Conservation (phyloP, 2,888 invertebrate species). For the Oeneis ivallda region DNA sequence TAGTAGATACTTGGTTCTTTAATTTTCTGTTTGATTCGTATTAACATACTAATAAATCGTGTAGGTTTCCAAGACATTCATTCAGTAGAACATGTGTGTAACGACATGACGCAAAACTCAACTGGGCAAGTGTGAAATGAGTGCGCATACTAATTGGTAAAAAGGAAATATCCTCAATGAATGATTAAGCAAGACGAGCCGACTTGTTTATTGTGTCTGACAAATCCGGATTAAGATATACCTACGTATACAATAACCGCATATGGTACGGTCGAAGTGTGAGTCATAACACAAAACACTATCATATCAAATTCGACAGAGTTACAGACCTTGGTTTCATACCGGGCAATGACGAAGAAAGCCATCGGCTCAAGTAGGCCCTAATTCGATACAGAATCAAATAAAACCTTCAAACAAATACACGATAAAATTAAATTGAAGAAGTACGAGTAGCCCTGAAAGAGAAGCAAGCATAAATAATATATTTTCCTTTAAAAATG, state of each 20-base stretch:
- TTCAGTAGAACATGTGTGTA: slow-evolving; percentile 44
- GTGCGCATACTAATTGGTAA: slow-evolving; percentile 70
- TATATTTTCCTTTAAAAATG: too few species aligned
- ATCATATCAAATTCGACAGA: not conserved
- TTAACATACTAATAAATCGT: not conserved
- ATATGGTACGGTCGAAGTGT: not conserved
- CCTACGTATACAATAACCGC: not conserved
- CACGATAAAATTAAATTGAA: too few species aligned
- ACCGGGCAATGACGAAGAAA: too few species aligned
- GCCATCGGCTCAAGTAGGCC: too few species aligned
- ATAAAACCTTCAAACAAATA: too few species aligned
- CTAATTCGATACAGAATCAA: too few species aligned
- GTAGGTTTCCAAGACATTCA: slow-evolving; percentile 28
- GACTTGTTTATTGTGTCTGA: slow-evolving; percentile 34
- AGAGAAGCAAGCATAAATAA: too few species aligned
- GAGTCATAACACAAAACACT: too few species aligned
- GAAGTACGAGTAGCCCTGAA: too few species aligned
- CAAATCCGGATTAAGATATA: slow-evolving; percentile 24
- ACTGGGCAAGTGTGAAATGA: slow-evolving; percentile 59
- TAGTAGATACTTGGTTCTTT: too few species aligned
- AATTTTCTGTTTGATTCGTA: too few species aligned
- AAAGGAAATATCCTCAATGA: slow-evolving; percentile 79
- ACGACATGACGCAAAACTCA: slow-evolving; percentile 51
- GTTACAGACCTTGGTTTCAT: too few species aligned
- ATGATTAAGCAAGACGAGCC: slow-evolving; percentile 65